phyloP scores from a whole-genome alignment of 2,797 vertebrate species.

The Schizopygopsis malacanthus region DNA sequence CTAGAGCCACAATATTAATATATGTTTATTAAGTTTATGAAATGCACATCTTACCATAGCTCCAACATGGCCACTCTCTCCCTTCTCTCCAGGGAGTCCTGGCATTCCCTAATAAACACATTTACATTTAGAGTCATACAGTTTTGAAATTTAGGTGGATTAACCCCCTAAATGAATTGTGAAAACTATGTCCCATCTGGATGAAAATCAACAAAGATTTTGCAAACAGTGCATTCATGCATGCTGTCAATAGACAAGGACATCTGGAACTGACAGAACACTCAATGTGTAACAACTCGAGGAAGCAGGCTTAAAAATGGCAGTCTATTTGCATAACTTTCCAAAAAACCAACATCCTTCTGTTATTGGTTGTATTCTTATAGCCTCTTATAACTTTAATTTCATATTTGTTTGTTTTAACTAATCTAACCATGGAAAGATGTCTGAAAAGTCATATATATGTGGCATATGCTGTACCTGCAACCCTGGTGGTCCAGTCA shows the following conservation, averaged over 20 bases:
- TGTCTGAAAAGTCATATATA: background rate
- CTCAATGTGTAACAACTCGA: conserved; percentile 17
- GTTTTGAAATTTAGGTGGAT: conserved; percentile 9
- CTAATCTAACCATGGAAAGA: background rate
- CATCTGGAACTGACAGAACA: conserved; percentile 17
- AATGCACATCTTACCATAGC: conserved; percentile 78
- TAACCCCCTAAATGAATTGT: conserved; percentile 20
- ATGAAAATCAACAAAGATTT: background rate
- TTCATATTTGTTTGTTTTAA: background rate
- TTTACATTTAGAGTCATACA: background rate
- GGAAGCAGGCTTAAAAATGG: background rate
- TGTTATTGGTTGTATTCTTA: background rate
- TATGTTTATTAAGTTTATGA: background rate
- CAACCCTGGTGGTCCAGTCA: conserved; percentile 82
- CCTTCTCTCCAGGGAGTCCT: conserved; percentile 87
- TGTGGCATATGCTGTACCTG: conserved; percentile 76
- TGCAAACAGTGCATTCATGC: conserved; percentile 30
- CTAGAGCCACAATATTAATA: conserved; percentile 31
- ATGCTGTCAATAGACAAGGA: conserved; percentile 23
- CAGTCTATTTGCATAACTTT: background rate
- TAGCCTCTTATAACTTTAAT: background rate
- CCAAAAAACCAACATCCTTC: background rate
- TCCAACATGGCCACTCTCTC: conserved; percentile 87
- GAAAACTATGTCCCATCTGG: conserved; percentile 21
- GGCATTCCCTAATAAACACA: conserved; percentile 83